Evolutionary conservation across 2,888 invertebrate genomes (phyloP).

Genomic region (Mallateleia sp.): DNA sequence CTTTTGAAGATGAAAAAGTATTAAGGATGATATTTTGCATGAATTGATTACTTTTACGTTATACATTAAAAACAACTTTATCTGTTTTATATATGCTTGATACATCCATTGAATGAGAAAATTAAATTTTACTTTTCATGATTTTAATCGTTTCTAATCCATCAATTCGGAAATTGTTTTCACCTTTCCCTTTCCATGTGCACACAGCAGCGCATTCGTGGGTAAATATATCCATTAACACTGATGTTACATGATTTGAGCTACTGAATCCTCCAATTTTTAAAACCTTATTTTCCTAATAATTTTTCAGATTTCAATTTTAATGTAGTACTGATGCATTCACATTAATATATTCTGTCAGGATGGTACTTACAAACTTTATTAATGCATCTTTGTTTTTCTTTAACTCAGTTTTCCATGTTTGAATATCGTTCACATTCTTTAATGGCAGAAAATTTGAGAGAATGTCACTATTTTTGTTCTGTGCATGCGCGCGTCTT

Average conservation of each 20-base stretch:
- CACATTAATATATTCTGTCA: no score
- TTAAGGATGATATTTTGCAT: no score
- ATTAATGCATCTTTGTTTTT: conserved; percentile 19
- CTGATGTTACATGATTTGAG: conserved; percentile 2
- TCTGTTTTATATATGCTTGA: no score
- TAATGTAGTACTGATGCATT: no score
- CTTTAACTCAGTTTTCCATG: conserved; percentile 30
- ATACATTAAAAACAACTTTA: no score
- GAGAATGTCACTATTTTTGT: conserved; percentile 22
- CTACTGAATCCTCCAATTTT: conserved; percentile 27
- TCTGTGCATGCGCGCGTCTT: neutral
- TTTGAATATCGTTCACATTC: conserved; percentile 4
- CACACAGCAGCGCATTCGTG: conserved; percentile 39
- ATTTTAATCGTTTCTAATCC: neutral
- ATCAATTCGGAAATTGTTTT: conserved; percentile 21
- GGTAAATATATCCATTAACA: conserved; percentile 3
- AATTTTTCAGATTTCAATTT: no score
- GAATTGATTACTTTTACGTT: no score
- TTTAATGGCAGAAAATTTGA: conserved; percentile 27
- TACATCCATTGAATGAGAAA: no score
- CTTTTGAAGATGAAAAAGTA: no score
- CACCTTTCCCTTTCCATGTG: conserved; percentile 14
- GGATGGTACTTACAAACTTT: conserved; percentile 19
- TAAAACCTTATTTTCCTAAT: conserved; percentile 8
- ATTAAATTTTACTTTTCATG: neutral